These are phyloP conservation scores for Probaryconus sp. DNA, from an alignment of 1,140 invertebrate species.

Conservation along the genomic window DNA sequence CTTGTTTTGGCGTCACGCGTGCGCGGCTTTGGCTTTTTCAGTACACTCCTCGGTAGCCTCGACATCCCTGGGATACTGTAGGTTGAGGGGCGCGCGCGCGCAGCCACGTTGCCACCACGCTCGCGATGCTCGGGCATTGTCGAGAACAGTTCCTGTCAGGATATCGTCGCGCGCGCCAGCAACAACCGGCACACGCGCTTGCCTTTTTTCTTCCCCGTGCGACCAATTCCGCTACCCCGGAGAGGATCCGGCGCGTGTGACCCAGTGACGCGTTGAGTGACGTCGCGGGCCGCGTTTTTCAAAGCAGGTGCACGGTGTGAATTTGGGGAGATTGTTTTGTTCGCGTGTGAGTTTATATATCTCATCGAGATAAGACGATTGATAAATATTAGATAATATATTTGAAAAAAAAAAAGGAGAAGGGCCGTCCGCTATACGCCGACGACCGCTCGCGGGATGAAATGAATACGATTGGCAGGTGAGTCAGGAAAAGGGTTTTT, in stretches of 20 bases:
- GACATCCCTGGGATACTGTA: conserved; percentile 45
- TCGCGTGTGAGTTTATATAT: conserved; percentile 42
- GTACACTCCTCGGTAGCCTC: conserved; percentile 25
- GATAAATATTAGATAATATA: neutral
- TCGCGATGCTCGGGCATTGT: conserved; percentile 60
- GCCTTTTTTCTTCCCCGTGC: conserved; percentile 27
- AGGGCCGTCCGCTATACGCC: conserved; percentile 59
- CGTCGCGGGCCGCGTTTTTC: conserved; percentile 17
- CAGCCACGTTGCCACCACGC: conserved; percentile 50
- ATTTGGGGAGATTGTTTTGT: conserved; percentile 40
- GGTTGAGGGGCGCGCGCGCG: conserved; percentile 42
- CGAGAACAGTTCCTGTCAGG: conserved; percentile 66
- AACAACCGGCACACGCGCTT: conserved; percentile 37
- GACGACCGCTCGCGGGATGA: conserved; percentile 69
- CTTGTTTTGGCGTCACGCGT: conserved; percentile 33
- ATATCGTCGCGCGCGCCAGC: conserved; percentile 61
- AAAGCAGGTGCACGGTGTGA: conserved; percentile 26
- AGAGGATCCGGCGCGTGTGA: conserved; percentile 23
- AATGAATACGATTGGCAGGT: conserved; percentile 77
- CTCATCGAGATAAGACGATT: too few species aligned
- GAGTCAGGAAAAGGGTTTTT: conserved; percentile 57
- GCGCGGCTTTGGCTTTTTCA: conserved; percentile 40
- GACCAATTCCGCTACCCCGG: too few species aligned
- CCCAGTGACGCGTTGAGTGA: conserved; percentile 20
- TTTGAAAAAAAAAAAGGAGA: neutral